A percentile compares a stretch with the other conserved stretches of the same genome.
phyloP scores from a whole-genome alignment of 2,888 invertebrate species.

The Melolontha melolontha region DNA sequence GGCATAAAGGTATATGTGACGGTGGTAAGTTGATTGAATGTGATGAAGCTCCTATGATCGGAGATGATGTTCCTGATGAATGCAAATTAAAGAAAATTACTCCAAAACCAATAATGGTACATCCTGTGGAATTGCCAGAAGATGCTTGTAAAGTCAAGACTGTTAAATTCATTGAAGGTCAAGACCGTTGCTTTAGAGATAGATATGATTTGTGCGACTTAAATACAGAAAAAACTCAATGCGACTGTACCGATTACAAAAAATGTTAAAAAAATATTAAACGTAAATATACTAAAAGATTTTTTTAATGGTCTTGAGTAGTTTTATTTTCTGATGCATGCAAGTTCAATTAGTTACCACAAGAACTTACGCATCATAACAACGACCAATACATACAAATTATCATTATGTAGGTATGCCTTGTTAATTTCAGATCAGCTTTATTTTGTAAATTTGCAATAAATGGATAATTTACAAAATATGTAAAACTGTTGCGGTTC shows the following conservation, averaged over 20 bases:
- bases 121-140: constrained; percentile 56
- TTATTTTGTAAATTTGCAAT: no score
- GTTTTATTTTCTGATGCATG: no score
- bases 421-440: no score
- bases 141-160: constrained; percentile 58
- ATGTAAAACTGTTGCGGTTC: no score
- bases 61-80: constrained; percentile 30
- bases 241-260: constrained; percentile 59
- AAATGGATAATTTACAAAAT: no score
- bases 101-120: constrained; percentile 58
- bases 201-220: constrained; percentile 59
- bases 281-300: no score
- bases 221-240: constrained; percentile 56
- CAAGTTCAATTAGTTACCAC: no score
- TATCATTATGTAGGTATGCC: no score
- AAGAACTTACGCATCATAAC: no score
- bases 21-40: constrained; percentile 55
- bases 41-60: constrained; percentile 49
- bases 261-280: constrained; percentile 33
- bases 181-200: constrained; percentile 57
- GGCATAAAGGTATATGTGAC: constrained; percentile 59
- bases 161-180: constrained; percentile 58
- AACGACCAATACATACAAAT: no score
- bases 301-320: no score
- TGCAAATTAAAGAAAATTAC: constrained; percentile 35